These are phyloP conservation scores for Schrankia costaestrigalis DNA, from an alignment of 2,888 invertebrate species.

Conservation along the genomic window DNA sequence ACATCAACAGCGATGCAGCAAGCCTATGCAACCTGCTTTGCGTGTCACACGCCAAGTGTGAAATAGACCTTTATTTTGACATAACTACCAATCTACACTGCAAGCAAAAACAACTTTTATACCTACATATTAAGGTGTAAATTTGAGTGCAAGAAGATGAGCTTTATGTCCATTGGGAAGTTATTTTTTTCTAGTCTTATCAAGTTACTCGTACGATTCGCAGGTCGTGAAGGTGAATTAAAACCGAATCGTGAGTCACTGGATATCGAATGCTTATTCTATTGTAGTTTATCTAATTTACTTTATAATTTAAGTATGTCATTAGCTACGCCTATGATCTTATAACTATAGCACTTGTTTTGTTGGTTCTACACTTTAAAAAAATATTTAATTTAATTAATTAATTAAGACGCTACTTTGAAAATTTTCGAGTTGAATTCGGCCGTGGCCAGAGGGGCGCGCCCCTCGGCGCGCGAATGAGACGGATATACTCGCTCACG, in stretches of 20 bases:
- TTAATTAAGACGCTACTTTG: too few species aligned
- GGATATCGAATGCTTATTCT: constrained; percentile 51
- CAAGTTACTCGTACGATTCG: constrained; percentile 62
- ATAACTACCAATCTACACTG: constrained; percentile 13
- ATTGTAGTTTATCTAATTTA: constrained; percentile 34
- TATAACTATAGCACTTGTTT: too few species aligned
- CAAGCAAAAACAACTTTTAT: constrained; percentile 14
- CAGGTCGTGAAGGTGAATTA: constrained; percentile 49
- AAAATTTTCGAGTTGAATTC: too few species aligned
- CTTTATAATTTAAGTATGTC: constrained; percentile 21
- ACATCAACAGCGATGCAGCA: constrained; percentile 59
- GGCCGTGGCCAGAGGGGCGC: too few species aligned
- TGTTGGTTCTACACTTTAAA: too few species aligned
- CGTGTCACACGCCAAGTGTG: constrained; percentile 63
- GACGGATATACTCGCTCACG: too few species aligned
- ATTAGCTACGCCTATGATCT: constrained; percentile 14
- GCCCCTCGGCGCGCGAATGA: too few species aligned
- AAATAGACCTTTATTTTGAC: constrained; percentile 20
- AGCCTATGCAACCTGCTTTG: constrained; percentile 62
- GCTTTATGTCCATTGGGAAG: constrained; percentile 16
- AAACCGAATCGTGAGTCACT: constrained; percentile 51
- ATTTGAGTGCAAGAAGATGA: constrained; percentile 6
- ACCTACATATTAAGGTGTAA: neutral
- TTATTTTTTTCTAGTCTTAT: constrained; percentile 44
- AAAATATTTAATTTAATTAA: too few species aligned